Conservation (phyloP, 2,888 invertebrate species). For the Agonopterix subpropinquella region DNA sequence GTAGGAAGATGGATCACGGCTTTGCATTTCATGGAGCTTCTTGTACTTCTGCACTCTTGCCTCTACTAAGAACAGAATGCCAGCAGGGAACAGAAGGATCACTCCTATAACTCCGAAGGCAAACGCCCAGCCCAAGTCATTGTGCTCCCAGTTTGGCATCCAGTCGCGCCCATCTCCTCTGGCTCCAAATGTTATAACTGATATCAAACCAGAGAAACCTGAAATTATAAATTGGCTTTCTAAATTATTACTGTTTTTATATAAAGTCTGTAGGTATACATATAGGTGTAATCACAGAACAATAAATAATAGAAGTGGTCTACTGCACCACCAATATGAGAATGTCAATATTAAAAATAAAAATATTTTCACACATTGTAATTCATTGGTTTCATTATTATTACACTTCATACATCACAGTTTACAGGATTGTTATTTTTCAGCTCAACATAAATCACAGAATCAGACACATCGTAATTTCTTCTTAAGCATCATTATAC, state of each 20-base stretch:
- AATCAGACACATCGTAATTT: too few relatives aligned
- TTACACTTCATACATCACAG: too few relatives aligned
- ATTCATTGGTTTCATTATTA: too few relatives aligned
- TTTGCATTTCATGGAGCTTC: constrained; percentile 81
- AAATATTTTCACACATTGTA: too few relatives aligned
- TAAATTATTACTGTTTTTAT: neutral
- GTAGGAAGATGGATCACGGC: constrained; percentile 79
- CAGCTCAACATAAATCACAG: too few relatives aligned
- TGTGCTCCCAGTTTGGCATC: constrained; percentile 98
- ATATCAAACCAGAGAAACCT: constrained; percentile 88
- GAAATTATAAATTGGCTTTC: constrained; percentile 24
- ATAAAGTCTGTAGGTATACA: too few relatives aligned
- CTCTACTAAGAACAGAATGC: constrained; percentile 88
- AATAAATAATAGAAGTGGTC: too few relatives aligned
- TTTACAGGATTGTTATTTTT: too few relatives aligned
- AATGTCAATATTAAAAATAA: too few relatives aligned
- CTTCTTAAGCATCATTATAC: too few relatives aligned
- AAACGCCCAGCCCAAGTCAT: constrained; percentile 95
- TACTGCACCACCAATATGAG: too few relatives aligned
- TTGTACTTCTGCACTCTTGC: constrained; percentile 86
- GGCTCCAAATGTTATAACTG: constrained; percentile 91
- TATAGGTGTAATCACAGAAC: too few relatives aligned
- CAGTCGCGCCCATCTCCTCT: constrained; percentile 94
- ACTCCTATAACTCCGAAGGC: constrained; percentile 90
- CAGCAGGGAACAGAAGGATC: constrained; percentile 83